Conservation (phyloP, 1,140 invertebrate species). For the Drosophila suzukii region DNA sequence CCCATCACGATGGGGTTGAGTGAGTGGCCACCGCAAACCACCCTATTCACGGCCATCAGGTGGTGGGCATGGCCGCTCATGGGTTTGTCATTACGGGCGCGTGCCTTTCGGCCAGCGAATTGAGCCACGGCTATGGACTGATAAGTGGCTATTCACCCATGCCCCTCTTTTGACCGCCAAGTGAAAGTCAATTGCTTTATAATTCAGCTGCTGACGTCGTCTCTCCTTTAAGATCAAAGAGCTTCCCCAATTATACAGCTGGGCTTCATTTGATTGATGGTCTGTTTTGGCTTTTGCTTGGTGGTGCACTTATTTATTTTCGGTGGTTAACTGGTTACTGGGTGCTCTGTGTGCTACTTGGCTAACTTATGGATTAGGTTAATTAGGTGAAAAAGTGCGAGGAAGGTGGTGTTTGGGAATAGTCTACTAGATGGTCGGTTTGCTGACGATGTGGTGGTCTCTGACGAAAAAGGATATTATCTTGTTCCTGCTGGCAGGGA, state of each 20-base stretch:
- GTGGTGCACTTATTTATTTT: slow-evolving; percentile 52
- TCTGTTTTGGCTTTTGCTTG: slow-evolving; percentile 10
- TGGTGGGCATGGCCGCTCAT: slow-evolving; percentile 43
- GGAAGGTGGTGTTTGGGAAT: slow-evolving; percentile 8
- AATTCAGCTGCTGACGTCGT: slow-evolving; percentile 56
- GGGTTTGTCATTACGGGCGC: slow-evolving; percentile 61
- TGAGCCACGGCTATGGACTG: slow-evolving; percentile 22
- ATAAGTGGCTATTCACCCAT: slow-evolving; percentile 35
- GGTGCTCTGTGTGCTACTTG: slow-evolving; percentile 25
- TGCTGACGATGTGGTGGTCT: not conserved
- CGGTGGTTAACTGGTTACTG: slow-evolving; percentile 47
- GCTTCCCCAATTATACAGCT: slow-evolving; percentile 38
- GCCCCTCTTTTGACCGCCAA: slow-evolving; percentile 10
- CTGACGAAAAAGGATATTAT: slow-evolving; percentile 3
- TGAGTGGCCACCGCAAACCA: slow-evolving; percentile 18
- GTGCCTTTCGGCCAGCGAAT: slow-evolving; percentile 50
- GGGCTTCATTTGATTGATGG: slow-evolving; percentile 37
- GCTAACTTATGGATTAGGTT: slow-evolving; percentile 16
- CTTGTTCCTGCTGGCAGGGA: slow-evolving; percentile 59
- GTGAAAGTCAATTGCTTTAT: slow-evolving; percentile 33
- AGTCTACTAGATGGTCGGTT: slow-evolving; percentile 3
- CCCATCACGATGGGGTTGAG: slow-evolving; percentile 7
- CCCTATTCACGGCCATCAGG: slow-evolving; percentile 44
- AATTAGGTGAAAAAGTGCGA: slow-evolving; percentile 57
- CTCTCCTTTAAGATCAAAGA: slow-evolving; percentile 41